A percentile compares a stretch with the other conserved stretches of the same genome.
Conservation (phyloP, 1,140 invertebrate species). For the Drosophila seguyi region DNA sequence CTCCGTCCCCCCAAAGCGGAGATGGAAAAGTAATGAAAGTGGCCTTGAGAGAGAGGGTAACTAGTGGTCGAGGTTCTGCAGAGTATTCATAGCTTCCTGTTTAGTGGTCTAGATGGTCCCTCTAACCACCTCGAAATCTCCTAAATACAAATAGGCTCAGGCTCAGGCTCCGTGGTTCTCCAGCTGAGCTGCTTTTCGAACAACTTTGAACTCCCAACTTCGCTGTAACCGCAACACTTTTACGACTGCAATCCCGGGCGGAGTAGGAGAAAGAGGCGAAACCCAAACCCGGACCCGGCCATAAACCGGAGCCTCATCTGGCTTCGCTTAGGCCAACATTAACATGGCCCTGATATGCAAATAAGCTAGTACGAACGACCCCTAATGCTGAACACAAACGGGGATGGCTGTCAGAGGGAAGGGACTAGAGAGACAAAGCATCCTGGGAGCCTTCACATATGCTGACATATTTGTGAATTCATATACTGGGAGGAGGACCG, state of each 20-base stretch:
- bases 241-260: slow-evolving; percentile 26
- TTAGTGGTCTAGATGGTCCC: slow-evolving; percentile 1
- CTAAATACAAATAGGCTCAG: background rate
- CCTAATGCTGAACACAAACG: slow-evolving; percentile 29
- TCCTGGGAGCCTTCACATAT: slow-evolving; percentile 16
- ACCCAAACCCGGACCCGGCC: slow-evolving; percentile 7
- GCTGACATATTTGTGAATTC: slow-evolving; percentile 19
- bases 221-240: slow-evolving; percentile 20
- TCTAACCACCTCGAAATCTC: background rate
- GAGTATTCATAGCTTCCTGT: background rate
- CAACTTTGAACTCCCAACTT: slow-evolving; percentile 13
- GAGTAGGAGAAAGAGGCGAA: no score
- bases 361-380: slow-evolving; percentile 45
- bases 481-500: slow-evolving; percentile 41
- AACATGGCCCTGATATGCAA: slow-evolving; percentile 69
- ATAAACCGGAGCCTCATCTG: slow-evolving; percentile 33
- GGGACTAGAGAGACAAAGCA: background rate
- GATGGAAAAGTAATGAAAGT: slow-evolving; percentile 65
- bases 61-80: no score
- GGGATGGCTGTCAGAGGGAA: background rate
- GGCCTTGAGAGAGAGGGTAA: slow-evolving; percentile 30
- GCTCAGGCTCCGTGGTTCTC: background rate
- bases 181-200: slow-evolving; percentile 4
- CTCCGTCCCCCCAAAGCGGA: slow-evolving; percentile 39
- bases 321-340: slow-evolving; percentile 39